phyloP scores from a whole-genome alignment of 2,113 vertebrate genomes.

The Rostratula benghalensis region DNA sequence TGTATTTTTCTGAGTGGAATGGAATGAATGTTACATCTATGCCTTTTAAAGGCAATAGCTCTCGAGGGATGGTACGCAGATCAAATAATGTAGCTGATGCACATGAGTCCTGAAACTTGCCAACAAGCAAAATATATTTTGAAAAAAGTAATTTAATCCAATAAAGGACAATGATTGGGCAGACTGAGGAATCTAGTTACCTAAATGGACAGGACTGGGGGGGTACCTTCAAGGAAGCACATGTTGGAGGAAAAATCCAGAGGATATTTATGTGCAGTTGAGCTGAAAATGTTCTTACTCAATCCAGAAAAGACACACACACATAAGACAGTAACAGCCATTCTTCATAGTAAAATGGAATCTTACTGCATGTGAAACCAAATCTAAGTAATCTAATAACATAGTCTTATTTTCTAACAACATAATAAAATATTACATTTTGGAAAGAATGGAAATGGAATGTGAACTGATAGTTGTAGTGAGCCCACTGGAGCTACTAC shows the following conservation, averaged over 20 bases:
- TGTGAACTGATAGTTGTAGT: background rate
- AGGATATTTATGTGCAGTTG: background rate
- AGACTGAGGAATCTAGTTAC: background rate
- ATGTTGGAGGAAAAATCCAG: background rate
- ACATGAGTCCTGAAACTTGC: background rate
- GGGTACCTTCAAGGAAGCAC: background rate
- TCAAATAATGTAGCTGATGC: background rate
- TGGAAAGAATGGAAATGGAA: background rate
- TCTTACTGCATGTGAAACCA: background rate
- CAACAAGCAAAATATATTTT: background rate
- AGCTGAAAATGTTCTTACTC: background rate
- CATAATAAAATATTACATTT: background rate
- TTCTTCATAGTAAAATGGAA: background rate
- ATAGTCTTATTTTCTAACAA: background rate
- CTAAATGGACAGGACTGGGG: background rate
- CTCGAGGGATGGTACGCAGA: background rate
- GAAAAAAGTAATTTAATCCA: background rate
- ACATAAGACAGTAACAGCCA: background rate
- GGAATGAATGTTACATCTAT: background rate
- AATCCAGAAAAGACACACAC: no score
- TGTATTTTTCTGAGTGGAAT: background rate
- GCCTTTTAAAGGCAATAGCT: background rate
- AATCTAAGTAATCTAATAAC: background rate
- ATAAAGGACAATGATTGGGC: background rate
- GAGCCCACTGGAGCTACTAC: background rate